These are phyloP conservation scores for Cephonodes hylas DNA, from an alignment of 2,888 invertebrate genomes.

Conservation along the genomic window DNA sequence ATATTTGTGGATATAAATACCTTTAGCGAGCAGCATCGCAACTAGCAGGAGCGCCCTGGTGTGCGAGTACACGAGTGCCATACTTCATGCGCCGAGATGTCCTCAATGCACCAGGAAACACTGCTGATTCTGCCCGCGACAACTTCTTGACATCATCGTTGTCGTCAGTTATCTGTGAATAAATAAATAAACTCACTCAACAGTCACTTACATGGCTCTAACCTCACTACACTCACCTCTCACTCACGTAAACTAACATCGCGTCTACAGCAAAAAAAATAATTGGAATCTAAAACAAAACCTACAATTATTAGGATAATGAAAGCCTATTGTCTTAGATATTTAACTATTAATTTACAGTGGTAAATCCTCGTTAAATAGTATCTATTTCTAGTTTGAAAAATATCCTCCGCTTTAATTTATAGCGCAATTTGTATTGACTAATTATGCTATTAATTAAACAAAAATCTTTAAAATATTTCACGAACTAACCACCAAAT, in stretches of 20 bases:
- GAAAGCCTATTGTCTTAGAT: background rate
- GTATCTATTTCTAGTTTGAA: background rate
- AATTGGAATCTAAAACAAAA: too few species aligned
- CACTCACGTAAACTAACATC: too few species aligned
- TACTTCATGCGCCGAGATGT: constrained; percentile 4
- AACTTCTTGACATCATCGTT: constrained; percentile 11
- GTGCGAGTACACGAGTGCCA: constrained; percentile 1
- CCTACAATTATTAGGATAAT: too few species aligned
- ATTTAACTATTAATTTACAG: background rate
- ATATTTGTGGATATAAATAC: background rate
- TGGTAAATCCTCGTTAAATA: background rate
- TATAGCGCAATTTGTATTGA: background rate
- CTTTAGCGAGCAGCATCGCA: constrained; percentile 16
- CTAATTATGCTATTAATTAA: constrained; percentile 3
- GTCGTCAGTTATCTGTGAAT: constrained; percentile 21
- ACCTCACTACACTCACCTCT: too few species aligned
- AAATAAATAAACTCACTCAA: too few species aligned
- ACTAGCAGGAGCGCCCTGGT: constrained; percentile 11
- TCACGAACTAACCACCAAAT: background rate
- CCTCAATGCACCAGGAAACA: constrained; percentile 11
- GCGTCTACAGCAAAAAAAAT: too few species aligned
- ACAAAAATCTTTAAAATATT: background rate
- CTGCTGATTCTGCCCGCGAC: constrained; percentile 2
- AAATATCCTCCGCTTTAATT: background rate
- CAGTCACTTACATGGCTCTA: too few species aligned